phyloP scores from a whole-genome alignment of 2,113 vertebrate species.

The Henicopernis longicauda region DNA sequence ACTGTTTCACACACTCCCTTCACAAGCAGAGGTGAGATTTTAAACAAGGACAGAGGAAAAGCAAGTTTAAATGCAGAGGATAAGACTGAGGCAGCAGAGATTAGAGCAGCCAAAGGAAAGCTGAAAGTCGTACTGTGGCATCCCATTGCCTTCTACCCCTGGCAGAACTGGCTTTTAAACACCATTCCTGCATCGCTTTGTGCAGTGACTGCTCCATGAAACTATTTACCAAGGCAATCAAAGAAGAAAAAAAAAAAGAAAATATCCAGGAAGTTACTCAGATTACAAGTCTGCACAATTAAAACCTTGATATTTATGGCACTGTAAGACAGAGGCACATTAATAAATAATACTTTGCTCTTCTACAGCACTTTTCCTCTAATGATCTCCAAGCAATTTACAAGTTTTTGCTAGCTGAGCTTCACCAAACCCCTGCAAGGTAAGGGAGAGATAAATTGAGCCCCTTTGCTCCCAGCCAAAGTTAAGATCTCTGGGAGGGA shows the following conservation, averaged over 20 bases:
- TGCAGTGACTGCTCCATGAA: neutral
- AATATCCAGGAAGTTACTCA: slow-evolving; percentile 20
- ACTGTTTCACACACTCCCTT: neutral
- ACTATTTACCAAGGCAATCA: slow-evolving; percentile 31
- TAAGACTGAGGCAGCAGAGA: neutral
- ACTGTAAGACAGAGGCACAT: slow-evolving; percentile 41
- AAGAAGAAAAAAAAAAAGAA: neutral
- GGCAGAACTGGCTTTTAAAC: neutral
- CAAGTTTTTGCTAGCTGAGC: slow-evolving; percentile 29
- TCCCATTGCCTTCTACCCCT: neutral
- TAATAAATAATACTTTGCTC: slow-evolving; percentile 57
- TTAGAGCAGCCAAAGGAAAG: neutral
- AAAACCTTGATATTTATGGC: slow-evolving; percentile 52
- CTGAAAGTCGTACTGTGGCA: neutral
- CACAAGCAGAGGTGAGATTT: neutral
- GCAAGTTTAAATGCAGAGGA: neutral
- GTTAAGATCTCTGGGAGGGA: neutral
- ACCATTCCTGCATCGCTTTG: neutral
- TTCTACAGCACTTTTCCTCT: slow-evolving; percentile 40
- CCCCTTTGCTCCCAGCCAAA: neutral
- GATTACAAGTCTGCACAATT: slow-evolving; percentile 46
- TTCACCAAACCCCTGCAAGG: slow-evolving; percentile 15
- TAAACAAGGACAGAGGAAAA: neutral
- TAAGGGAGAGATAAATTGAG: slow-evolving; percentile 19
- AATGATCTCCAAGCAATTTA: slow-evolving; percentile 55